Conservation (phyloP, 2,888 invertebrate species). For the Agonopterix alstromeriana region DNA sequence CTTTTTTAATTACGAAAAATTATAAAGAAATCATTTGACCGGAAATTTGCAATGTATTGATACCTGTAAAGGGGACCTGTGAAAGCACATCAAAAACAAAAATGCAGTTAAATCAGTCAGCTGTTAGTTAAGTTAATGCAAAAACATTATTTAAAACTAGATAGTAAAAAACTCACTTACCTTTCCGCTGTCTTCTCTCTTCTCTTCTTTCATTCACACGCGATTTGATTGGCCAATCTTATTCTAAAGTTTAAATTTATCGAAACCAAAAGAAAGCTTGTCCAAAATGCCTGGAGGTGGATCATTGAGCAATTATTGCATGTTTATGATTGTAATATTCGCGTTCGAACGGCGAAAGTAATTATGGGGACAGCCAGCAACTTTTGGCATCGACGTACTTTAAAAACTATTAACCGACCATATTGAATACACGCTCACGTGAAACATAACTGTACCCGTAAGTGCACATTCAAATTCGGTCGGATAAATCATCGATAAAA, state of each 20-base stretch:
- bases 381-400: slow-evolving; percentile 59
- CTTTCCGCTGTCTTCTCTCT: slow-evolving; percentile 40
- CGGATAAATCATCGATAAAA: slow-evolving; percentile 38
- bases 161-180: slow-evolving; percentile 47
- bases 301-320: slow-evolving; percentile 58
- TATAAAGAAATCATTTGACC: no score
- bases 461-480: slow-evolving; percentile 29
- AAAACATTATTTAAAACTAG: slow-evolving; percentile 3
- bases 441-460: slow-evolving; percentile 15
- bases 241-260: slow-evolving; percentile 40
- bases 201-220: slow-evolving; percentile 24
- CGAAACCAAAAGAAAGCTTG: slow-evolving; percentile 57
- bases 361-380: slow-evolving; percentile 50
- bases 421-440: slow-evolving; percentile 32
- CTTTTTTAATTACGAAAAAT: no score
- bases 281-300: slow-evolving; percentile 37
- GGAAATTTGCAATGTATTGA: slow-evolving; percentile 43
- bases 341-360: slow-evolving; percentile 47
- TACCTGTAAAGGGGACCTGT: slow-evolving; percentile 63
- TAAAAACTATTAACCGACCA: slow-evolving; percentile 49
- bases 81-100: slow-evolving; percentile 62
- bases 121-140: slow-evolving; percentile 19
- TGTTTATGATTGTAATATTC: slow-evolving; percentile 58
- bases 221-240: slow-evolving; percentile 66
- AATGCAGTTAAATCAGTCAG: slow-evolving; percentile 40